Conservation (phyloP, 2,797 vertebrate species). For the Gymnocypris eckloni region DNA sequence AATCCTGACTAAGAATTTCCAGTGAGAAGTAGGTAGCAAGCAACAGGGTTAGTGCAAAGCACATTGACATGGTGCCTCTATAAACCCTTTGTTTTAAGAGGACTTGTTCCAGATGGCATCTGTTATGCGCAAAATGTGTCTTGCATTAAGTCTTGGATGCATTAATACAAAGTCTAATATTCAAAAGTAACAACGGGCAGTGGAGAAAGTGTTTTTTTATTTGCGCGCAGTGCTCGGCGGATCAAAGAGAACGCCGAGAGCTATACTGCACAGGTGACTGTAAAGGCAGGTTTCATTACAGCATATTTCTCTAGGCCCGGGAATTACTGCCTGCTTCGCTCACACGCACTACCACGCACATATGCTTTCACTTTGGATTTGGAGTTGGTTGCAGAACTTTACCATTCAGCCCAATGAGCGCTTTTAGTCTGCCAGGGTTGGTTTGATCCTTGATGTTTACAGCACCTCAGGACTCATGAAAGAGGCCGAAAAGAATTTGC, state of each 20-base stretch:
- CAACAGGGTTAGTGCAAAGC: constrained; percentile 50
- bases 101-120: constrained; percentile 59
- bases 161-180: constrained; percentile 60
- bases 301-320: constrained; percentile 61
- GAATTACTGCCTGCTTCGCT: constrained; percentile 59
- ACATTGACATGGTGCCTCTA: constrained; percentile 49
- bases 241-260: constrained; percentile 72
- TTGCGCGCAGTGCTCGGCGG: constrained; percentile 55
- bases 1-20: constrained; percentile 51
- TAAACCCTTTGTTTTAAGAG: constrained; percentile 63
- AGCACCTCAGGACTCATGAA: constrained; percentile 37
- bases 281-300: constrained; percentile 73
- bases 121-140: constrained; percentile 65
- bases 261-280: constrained; percentile 72
- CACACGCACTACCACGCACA: constrained; percentile 65
- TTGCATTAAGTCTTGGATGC: constrained; percentile 61
- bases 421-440: constrained; percentile 53
- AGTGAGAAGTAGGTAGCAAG: constrained; percentile 36
- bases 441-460: constrained; percentile 52
- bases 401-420: constrained; percentile 52
- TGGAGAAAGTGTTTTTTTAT: constrained; percentile 68
- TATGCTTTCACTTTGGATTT: constrained; percentile 70
- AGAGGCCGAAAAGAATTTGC: constrained; percentile 41
- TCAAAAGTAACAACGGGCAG: constrained; percentile 64
- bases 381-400: constrained; percentile 65